Base-by-base conservation (phyloP, 2,888 invertebrate genomes). In the Clanis bilineata region DNA sequence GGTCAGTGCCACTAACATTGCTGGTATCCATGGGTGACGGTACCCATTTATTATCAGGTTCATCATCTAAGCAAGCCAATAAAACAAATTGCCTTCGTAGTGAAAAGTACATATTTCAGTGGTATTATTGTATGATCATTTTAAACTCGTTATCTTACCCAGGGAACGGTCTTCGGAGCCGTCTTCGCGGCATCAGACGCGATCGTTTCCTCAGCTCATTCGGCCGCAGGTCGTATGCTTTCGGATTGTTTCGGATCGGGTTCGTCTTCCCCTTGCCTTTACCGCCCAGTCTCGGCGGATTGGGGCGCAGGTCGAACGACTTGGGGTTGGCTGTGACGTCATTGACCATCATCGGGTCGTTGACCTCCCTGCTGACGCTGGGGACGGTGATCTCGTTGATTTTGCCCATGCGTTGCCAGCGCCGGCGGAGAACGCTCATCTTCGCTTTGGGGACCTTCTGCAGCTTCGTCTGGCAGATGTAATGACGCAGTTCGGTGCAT, bases 401-500 rank as follows among this genome's bases (percentile, higher is more conserved):
- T 63, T 82, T 81, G 61, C 93, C 93, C 84, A 90, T 91, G 6
- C 86, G 82, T 65, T 90, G 89, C 85, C 92, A 93, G 55, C 93
- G 92, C 18, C 83, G 76, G 56, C 83, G 80, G 1, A 93, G 71
- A 18, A 90, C 91, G 64, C 92, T 93, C 62, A 92, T 82, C 60
- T 88, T 93, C 18, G 88, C 76, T 64, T 89, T 92, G 32, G 88
- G 80, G 1, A 93, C 86, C 64, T 93, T 93, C 59, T 83, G 90
- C 4, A 94, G 84, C 74, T 93, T 93, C 15, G 94, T 93, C 80
- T 96, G 95, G 83, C 96, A 96, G 75, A 96, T 94, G 87, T 92
- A 96, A 75, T 94, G 93, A 64, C 94, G 94, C 12, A 87, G 83
- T 64, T 94, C 93, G 62, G 94, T 80, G 85, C 96, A 96, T 74